Percentiles rank a stretch among this genome's conserved stretches.
phyloP scores from a whole-genome alignment of 2,888 invertebrate genomes.

The Troides helena region DNA sequence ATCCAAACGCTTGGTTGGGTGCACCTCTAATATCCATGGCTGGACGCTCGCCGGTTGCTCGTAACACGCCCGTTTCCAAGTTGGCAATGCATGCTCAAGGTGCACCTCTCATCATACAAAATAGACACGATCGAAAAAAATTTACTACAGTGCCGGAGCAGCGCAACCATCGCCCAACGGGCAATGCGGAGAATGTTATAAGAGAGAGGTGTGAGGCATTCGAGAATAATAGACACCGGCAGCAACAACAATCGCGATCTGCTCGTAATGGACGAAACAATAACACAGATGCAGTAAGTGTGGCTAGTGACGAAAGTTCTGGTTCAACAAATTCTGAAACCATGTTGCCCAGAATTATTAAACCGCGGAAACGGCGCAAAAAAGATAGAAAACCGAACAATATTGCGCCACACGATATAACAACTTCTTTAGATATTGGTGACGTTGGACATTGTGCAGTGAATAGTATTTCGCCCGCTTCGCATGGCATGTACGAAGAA shows the following conservation, averaged over 20 bases:
- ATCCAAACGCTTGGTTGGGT: slow-evolving; percentile 87
- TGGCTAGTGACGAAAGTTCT: slow-evolving; percentile 89
- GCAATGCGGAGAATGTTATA: slow-evolving; percentile 54
- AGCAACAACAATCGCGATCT: slow-evolving; percentile 68
- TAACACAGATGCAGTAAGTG: slow-evolving; percentile 85
- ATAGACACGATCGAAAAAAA: slow-evolving; percentile 81
- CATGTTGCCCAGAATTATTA: slow-evolving; percentile 92
- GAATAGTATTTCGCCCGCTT: slow-evolving; percentile 53
- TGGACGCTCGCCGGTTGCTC: slow-evolving; percentile 75
- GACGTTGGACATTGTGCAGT: slow-evolving; percentile 73
- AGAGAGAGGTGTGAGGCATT: slow-evolving; percentile 64
- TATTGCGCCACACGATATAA: slow-evolving; percentile 70
- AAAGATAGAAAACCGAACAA: slow-evolving; percentile 90
- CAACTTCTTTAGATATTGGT: slow-evolving; percentile 63
- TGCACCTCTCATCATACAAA: slow-evolving; percentile 88
- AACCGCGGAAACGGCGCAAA: slow-evolving; percentile 93
- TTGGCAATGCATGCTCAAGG: slow-evolving; percentile 92
- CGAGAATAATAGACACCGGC: slow-evolving; percentile 67
- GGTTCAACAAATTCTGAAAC: slow-evolving; percentile 84
- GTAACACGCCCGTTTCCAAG: slow-evolving; percentile 83
- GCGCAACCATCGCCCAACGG: slow-evolving; percentile 61
- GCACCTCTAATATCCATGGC: slow-evolving; percentile 91
- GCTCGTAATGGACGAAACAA: slow-evolving; percentile 72
- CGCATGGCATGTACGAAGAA: slow-evolving; percentile 72
- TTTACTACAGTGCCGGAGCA: slow-evolving; percentile 65